Evolutionary conservation across 2,113 vertebrate species (phyloP), one percentile per base, ranked within the genome.

Genomic region (Anthoscopus minutus): DNA sequence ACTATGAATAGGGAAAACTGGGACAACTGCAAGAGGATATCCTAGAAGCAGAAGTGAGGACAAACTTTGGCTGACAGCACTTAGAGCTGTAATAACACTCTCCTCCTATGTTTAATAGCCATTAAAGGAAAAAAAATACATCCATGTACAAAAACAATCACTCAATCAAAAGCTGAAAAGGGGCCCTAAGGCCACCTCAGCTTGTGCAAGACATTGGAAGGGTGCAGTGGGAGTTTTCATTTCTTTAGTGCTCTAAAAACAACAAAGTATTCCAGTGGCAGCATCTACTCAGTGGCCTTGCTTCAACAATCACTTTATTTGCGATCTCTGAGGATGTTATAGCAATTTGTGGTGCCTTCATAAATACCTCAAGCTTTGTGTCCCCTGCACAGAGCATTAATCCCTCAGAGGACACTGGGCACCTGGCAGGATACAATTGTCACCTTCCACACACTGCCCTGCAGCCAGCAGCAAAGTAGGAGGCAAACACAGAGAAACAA

Each of bases 1-100:
- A 31, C 51, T 31, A 51, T 15, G 51, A 89, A 47, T 15, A 72
- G 50, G 27, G 74, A 77, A 95, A 91, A 65, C n/a, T 54, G 61
- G 81, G 89, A 86, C 58, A 69, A 69, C 24, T 80, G 85, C 66
- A 79, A 88, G 42, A 47, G 54, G 81, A 95, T 87, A 88, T 69
- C 54, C 27, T 79, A 87, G 79, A 84, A 87, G 84, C 71, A 91
- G 54, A 53, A 94, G 37, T 53, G 30, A 94, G 58, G 71, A 92
- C 84, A 94, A 89, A 88, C 70, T 82, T 91, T 85, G 89, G 89
- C 91, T 89, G 84, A 91, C 66, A 92, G 65, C 64, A 58, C 51
- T 77, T 30, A 37, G 66, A 66, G 81, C 57, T 80, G 22, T 88
- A 94, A 80, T 62, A 94, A 89, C n/a, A 65, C 71, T 70, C 81